phyloP scores from a whole-genome alignment of 2,797 vertebrate genomes.

The Channallabes apus region DNA sequence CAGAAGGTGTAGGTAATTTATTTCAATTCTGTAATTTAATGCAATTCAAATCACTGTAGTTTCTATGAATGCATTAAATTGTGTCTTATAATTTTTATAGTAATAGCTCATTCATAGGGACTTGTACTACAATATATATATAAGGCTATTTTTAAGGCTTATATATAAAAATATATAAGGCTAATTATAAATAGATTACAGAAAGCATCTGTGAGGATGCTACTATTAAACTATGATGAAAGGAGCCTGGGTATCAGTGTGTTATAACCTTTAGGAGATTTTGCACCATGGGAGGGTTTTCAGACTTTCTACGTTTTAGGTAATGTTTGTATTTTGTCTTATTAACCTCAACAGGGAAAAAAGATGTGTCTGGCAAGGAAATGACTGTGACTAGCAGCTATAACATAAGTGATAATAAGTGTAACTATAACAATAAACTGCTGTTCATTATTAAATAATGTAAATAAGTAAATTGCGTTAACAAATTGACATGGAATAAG shows the following conservation, averaged over 20 bases:
- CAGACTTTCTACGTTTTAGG: background rate
- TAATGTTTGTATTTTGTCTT: background rate
- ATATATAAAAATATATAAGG: no score
- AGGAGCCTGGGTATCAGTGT: background rate
- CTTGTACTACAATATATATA: background rate
- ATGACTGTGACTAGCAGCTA: background rate
- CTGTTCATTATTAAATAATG: no score
- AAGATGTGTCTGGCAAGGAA: background rate
- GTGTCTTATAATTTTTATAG: background rate
- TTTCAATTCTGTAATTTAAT: background rate
- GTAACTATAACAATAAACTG: background rate
- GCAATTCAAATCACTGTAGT: background rate
- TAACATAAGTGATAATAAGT: background rate
- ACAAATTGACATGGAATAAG: background rate
- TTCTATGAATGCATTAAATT: background rate
- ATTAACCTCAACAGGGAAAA: background rate
- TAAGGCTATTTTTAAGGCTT: no score
- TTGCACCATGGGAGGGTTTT: background rate
- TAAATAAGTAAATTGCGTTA: background rate
- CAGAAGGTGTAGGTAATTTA: background rate
- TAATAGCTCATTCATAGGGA: background rate
- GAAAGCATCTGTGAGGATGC: background rate
- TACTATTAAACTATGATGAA: background rate
- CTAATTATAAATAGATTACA: no score
- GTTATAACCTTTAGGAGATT: no score